Base-by-base conservation (phyloP, 2,888 invertebrate genomes). In the Lymantria monacha region DNA sequence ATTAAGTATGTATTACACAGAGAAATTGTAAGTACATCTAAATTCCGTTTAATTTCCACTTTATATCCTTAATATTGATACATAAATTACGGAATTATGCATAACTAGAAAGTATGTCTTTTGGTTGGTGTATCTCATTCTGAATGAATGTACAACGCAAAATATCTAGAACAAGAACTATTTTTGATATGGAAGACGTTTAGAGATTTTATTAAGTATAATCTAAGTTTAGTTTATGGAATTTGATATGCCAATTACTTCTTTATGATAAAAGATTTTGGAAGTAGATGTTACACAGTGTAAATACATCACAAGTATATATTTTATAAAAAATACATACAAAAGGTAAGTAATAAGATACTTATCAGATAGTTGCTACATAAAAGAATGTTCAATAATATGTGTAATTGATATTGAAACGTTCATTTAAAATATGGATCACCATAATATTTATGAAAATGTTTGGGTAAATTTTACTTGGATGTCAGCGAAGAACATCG, bases 231-330 rank as follows among this genome's bases (percentile, higher is more conserved):
- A 81, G 81, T 83, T 83, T 84, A 81, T 83, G 89, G 89, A 85
- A 85, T 82, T 89, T 92, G 92, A 92, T 92, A 92, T 92, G 92
- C 91, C 91, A 90, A 89, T 91, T 79, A 76, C 79, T 82, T 81
- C 79, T 49, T 55, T 73, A 74, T 75, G 80, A 81, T 82, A 80
- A 79, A 79, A 72, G 74, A 72, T 78, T 81, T 87, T 87, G 87
- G 87, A 88, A 89, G 85, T 84, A 83, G 79, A 83, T 70, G 74
- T 85, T 83, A 81, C 74, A 81, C 74, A 79, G 74, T 88, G 84
- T 90, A 88, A 87, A 89, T 88, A 87, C 80, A 79, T 79, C 73
- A 72, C 76, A 67, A 66, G 83, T 86, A 87, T 88, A 88, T 87
- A 87, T 85, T 87, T 85, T 89, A 88, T 84, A 90, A 89, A 22